Percentiles rank a stretch among this genome's conserved stretches.
Conservation (phyloP, 1,140 invertebrate genomes). For the Antheraea mylitta region DNA sequence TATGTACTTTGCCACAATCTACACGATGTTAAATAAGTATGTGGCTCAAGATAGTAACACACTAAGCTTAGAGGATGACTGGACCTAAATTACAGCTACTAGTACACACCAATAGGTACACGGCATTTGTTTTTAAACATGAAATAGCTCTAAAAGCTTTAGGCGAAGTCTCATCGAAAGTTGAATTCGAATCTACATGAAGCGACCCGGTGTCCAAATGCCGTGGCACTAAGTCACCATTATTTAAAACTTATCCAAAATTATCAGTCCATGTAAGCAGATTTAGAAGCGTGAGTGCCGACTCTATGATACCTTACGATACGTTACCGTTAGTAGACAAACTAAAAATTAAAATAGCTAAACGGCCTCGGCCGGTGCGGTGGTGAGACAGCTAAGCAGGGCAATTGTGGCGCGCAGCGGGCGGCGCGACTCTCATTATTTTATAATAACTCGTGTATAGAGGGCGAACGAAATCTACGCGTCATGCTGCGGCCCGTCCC, state of each 20-base stretch:
- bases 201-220: too few species aligned
- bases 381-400: constrained; percentile 65
- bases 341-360: constrained; percentile 78
- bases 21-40: too few species aligned
- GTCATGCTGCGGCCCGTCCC: constrained; percentile 51
- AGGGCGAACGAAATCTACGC: constrained; percentile 59
- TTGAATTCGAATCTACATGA: too few species aligned
- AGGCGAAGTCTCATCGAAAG: too few species aligned
- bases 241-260: constrained; percentile 15
- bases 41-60: too few species aligned
- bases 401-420: constrained; percentile 73
- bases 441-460: constrained; percentile 69
- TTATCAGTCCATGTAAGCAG: constrained; percentile 34
- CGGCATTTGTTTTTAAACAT: too few species aligned
- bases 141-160: too few species aligned
- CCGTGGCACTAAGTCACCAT: too few species aligned
- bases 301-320: constrained; percentile 45
- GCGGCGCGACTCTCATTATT: constrained; percentile 73
- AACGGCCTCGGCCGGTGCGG: constrained; percentile 40
- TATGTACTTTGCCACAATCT: too few species aligned
- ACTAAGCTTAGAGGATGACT: too few species aligned
- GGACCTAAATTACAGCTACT: too few species aligned
- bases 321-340: constrained; percentile 71
- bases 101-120: too few species aligned
- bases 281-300: constrained; percentile 29